A percentile compares a stretch with the other conserved stretches of the same genome.
Conservation (phyloP, 2,888 invertebrate genomes). For the Ophion ellenae region DNA sequence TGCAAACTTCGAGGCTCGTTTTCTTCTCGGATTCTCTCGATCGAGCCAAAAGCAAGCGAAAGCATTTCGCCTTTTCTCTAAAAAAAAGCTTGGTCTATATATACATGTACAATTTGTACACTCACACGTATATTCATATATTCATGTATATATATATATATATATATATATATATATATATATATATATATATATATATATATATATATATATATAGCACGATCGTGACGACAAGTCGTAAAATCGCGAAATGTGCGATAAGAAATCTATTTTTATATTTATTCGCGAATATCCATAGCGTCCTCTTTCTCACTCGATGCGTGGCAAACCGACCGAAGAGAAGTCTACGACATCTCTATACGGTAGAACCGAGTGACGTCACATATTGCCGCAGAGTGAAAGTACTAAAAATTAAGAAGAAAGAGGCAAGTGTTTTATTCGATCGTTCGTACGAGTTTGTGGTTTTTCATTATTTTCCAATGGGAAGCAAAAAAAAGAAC, state of each 20-base stretch:
- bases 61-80: constrained; percentile 30
- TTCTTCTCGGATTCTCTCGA: constrained; percentile 21
- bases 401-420: constrained; percentile 21
- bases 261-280: constrained; percentile 54
- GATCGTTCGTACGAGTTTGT: not conserved
- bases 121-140: not conserved
- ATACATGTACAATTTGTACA: not conserved
- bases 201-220: not conserved
- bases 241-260: constrained; percentile 50
- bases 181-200: not conserved
- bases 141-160: constrained; percentile 1
- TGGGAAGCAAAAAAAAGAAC: not conserved
- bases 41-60: constrained; percentile 1
- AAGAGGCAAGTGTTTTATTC: constrained; percentile 19
- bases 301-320: constrained; percentile 21
- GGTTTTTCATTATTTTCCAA: constrained; percentile 2
- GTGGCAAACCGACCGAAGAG: constrained; percentile 4
- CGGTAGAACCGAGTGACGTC: constrained; percentile 13
- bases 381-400: constrained; percentile 13
- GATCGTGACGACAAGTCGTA: constrained; percentile 46
- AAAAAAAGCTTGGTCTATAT: constrained; percentile 7
- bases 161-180: not conserved
- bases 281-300: constrained; percentile 44
- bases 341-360: constrained; percentile 32
- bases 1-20: constrained; percentile 31